These are phyloP conservation scores for Drosophila santomea DNA, from an alignment of 1,140 invertebrate genomes.

Conservation along the genomic window DNA sequence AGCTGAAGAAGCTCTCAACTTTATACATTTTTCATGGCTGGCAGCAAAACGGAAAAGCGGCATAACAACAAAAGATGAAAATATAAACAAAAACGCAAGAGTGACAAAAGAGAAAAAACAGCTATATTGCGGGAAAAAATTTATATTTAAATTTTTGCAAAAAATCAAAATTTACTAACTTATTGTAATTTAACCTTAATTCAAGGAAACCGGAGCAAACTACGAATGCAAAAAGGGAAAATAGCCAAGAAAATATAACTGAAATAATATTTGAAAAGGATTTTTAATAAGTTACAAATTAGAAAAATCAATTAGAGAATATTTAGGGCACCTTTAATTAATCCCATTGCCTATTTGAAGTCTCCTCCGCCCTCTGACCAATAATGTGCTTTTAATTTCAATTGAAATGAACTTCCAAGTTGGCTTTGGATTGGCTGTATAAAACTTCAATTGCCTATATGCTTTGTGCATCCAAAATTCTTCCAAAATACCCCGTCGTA, in stretches of 20 bases:
- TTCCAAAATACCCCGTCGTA: conserved; percentile 37
- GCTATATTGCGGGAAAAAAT: not conserved
- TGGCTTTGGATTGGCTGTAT: conserved; percentile 46
- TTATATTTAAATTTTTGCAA: not conserved
- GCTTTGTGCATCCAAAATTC: conserved; percentile 26
- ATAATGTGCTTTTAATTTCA: conserved; percentile 61
- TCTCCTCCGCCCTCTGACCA: not conserved
- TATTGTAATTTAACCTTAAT: conserved; percentile 20
- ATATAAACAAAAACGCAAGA: conserved; percentile 9
- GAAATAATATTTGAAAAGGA: no score
- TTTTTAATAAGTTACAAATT: no score
- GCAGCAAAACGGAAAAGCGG: conserved; percentile 32
- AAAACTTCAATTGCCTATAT: conserved; percentile 42
- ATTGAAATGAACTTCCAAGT: conserved; percentile 45
- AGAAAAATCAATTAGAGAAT: no score
- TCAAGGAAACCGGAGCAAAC: not conserved
- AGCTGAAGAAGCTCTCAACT: conserved; percentile 37
- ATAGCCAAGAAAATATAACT: not conserved
- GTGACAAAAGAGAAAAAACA: conserved; percentile 1
- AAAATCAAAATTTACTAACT: conserved; percentile 1
- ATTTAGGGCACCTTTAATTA: no score
- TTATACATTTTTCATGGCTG: conserved; percentile 77
- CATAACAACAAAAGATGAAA: conserved; percentile 7
- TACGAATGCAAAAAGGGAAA: not conserved
- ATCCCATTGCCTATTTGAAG: not conserved